phyloP scores from a whole-genome alignment of 1,140 invertebrate species.

The Cryptotermes secundus region DNA sequence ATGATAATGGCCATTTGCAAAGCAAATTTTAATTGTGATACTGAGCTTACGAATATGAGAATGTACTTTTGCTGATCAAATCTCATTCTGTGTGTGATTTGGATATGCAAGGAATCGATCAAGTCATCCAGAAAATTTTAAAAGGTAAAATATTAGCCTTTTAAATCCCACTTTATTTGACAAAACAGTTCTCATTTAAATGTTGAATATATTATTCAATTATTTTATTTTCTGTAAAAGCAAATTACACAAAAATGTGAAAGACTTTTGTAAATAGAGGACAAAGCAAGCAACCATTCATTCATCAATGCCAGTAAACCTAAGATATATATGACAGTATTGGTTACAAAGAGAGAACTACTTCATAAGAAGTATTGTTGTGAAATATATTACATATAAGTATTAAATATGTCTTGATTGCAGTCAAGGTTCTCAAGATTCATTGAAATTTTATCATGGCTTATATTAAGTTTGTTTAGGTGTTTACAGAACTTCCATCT shows the following conservation, averaged over 20 bases:
- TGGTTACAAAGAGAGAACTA: neutral
- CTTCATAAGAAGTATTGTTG: constrained; percentile 25
- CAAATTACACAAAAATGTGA: neutral
- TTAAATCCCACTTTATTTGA: neutral
- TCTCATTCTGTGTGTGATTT: constrained; percentile 2
- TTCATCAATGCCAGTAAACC: neutral
- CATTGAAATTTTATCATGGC: neutral
- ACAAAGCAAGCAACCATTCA: neutral
- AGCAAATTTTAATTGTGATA: constrained; percentile 33
- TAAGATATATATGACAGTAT: neutral
- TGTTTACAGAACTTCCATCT: neutral
- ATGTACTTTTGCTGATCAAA: constrained; percentile 10
- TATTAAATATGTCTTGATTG: constrained; percentile 12
- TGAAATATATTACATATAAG: constrained; percentile 21
- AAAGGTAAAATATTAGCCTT: neutral
- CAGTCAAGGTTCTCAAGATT: neutral
- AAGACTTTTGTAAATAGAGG: neutral
- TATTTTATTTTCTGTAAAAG: constrained; percentile 27
- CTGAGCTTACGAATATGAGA: constrained; percentile 29
- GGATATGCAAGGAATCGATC: neutral
- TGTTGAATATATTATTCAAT: constrained; percentile 26
- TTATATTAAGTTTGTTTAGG: constrained; percentile 11
- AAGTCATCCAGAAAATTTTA: neutral
- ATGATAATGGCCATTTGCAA: constrained; percentile 25
- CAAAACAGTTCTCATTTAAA: constrained; percentile 21